A percentile compares a stretch with the other conserved stretches of the same genome.
These are phyloP conservation scores for Acholoe squamosa DNA, from an alignment of 2,888 invertebrate genomes.

Conservation along the genomic window DNA sequence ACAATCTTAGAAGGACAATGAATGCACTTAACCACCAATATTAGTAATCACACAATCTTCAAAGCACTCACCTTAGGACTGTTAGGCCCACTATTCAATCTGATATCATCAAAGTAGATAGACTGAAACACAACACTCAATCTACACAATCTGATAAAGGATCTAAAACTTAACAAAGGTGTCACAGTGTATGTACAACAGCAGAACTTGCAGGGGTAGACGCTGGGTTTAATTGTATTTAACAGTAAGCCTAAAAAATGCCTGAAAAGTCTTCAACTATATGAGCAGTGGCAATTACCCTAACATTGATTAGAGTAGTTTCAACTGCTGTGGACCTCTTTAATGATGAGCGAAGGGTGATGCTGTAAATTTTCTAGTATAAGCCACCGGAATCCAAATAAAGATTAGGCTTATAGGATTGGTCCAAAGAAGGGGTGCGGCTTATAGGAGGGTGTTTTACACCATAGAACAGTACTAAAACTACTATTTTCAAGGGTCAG, in stretches of 20 bases:
- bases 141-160: slow-evolving; percentile 1
- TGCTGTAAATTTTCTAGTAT: too few relatives aligned
- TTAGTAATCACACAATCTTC: too few relatives aligned
- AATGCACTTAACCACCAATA: too few relatives aligned
- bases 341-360: too few relatives aligned
- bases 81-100: slow-evolving; percentile 9
- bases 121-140: slow-evolving; percentile 73
- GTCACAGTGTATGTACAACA: not conserved
- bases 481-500: too few relatives aligned
- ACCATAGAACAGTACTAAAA: too few relatives aligned
- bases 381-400: too few relatives aligned
- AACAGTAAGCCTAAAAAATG: not conserved
- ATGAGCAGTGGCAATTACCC: not conserved
- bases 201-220: not conserved
- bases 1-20: too few relatives aligned
- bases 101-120: slow-evolving; percentile 78
- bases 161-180: not conserved
- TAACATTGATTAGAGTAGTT: not conserved
- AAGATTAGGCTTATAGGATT: too few relatives aligned
- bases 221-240: not conserved
- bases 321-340: too few relatives aligned
- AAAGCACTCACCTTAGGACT: slow-evolving; percentile 46
- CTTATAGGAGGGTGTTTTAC: too few relatives aligned
- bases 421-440: too few relatives aligned
- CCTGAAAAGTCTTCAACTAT: not conserved